These are phyloP conservation scores for Pangasius larnaudii DNA, from an alignment of 2,797 vertebrate genomes.

Conservation along the genomic window DNA sequence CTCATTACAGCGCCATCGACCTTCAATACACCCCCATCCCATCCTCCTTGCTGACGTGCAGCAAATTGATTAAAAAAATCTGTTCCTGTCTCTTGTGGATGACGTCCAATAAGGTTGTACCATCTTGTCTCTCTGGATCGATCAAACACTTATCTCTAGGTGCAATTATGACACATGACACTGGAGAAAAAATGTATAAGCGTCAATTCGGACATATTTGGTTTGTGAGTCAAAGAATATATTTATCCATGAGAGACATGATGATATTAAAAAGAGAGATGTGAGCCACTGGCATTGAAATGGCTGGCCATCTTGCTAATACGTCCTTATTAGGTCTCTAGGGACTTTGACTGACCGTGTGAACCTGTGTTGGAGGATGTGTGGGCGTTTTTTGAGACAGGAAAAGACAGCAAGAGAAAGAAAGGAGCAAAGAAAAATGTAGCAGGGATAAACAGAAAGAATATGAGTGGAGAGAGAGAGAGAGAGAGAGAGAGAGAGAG, in stretches of 20 bases:
- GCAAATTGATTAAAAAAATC: conserved; percentile 34
- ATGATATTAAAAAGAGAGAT: background rate
- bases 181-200: background rate
- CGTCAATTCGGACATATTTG: background rate
- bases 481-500: conserved; percentile 16
- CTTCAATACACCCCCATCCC: background rate
- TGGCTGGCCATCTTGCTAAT: conserved; percentile 24
- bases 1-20: conserved; percentile 29
- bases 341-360: conserved; percentile 10
- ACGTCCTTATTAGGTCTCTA: conserved; percentile 13
- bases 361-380: conserved; percentile 22
- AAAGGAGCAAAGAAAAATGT: background rate
- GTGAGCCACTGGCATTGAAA: conserved; percentile 16
- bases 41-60: background rate
- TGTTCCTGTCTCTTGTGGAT: conserved; percentile 60
- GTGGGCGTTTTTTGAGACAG: conserved; percentile 11
- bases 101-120: conserved; percentile 45
- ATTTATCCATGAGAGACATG: background rate
- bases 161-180: conserved; percentile 23
- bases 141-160: conserved; percentile 49
- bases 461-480: conserved; percentile 11
- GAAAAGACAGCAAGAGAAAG: conserved; percentile 14
- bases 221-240: conserved; percentile 1
- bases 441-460: conserved; percentile 11
- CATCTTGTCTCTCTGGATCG: conserved; percentile 39